Percentiles rank a stretch among this genome's conserved stretches.
Conservation (phyloP, 2,888 invertebrate species). For the Heteropelma amictum region DNA sequence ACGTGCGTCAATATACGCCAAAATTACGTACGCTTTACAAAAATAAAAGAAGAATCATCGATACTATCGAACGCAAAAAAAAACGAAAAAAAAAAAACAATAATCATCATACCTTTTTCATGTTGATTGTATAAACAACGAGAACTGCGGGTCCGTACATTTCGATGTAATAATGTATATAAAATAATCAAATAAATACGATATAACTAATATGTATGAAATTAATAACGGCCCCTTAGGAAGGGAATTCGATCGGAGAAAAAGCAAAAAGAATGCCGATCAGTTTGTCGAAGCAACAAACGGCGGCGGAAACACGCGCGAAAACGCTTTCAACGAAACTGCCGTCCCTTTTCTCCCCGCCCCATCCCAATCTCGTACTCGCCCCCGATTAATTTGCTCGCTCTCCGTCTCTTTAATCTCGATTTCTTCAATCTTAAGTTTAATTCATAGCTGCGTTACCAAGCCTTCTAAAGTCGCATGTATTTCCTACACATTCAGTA, state of each 20-base stretch:
- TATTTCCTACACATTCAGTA: constrained; percentile 7
- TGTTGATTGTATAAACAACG: constrained; percentile 21
- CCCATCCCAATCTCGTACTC: neutral
- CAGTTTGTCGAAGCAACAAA: neutral
- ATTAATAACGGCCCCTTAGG: too few relatives aligned
- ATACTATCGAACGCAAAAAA: too few relatives aligned
- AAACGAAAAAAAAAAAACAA: constrained; percentile 30
- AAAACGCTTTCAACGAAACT: neutral
- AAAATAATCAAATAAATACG: constrained; percentile 53
- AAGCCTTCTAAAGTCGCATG: constrained; percentile 17
- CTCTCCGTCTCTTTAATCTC: neutral
- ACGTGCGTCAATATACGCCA: constrained; percentile 3
- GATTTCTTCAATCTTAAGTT: neutral
- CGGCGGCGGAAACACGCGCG: neutral
- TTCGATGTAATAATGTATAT: constrained; percentile 24
- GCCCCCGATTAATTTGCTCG: constrained; percentile 11
- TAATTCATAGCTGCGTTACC: too few relatives aligned
- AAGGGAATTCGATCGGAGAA: neutral
- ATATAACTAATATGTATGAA: constrained; percentile 43
- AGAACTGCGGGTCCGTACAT: constrained; percentile 25
- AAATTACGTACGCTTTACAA: constrained; percentile 9
- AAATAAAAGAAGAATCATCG: constrained; percentile 20
- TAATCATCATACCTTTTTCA: constrained; percentile 20
- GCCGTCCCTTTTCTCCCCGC: neutral
- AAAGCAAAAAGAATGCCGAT: neutral